A percentile compares a stretch with the other conserved stretches of the same genome.
Evolutionary conservation across 2,113 vertebrate genomes (phyloP).

Genomic region (Pteruthius melanotis): DNA sequence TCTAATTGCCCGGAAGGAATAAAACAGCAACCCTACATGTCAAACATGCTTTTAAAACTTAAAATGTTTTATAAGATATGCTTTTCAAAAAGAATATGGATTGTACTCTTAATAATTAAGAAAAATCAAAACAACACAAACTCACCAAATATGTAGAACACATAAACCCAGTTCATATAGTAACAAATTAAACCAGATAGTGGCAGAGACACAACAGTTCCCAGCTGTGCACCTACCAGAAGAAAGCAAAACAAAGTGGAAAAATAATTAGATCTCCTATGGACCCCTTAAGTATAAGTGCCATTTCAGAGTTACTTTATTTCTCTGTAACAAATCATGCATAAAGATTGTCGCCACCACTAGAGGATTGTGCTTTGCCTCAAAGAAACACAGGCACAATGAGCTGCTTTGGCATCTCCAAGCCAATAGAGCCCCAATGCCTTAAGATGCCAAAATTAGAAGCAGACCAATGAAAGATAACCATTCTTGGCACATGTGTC

Average conservation of each 20-base stretch:
- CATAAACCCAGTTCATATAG: slow-evolving; percentile 92
- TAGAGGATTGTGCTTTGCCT: neutral
- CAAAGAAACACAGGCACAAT: neutral
- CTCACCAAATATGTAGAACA: slow-evolving; percentile 97
- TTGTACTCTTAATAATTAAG: neutral
- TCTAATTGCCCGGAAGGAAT: neutral
- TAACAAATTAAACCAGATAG: slow-evolving; percentile 93
- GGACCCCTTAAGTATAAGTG: neutral
- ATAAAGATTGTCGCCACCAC: neutral
- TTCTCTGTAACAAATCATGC: neutral
- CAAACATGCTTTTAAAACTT: neutral
- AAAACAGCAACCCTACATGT: neutral
- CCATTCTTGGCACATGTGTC: neutral
- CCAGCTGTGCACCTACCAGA: slow-evolving; percentile 86
- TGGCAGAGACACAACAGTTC: slow-evolving; percentile 91
- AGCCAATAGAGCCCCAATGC: neutral
- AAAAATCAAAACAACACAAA: neutral
- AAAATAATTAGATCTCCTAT: neutral
- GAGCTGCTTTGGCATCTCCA: neutral
- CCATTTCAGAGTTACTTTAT: neutral
- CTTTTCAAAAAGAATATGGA: neutral
- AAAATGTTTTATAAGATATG: neutral
- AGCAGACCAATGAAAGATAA: neutral
- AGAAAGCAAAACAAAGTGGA: neutral
- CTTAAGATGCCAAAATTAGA: neutral